Evolutionary conservation across 64 coral and sea anemone species (phyloP).

Genomic region (Stylophora pistillata): DNA sequence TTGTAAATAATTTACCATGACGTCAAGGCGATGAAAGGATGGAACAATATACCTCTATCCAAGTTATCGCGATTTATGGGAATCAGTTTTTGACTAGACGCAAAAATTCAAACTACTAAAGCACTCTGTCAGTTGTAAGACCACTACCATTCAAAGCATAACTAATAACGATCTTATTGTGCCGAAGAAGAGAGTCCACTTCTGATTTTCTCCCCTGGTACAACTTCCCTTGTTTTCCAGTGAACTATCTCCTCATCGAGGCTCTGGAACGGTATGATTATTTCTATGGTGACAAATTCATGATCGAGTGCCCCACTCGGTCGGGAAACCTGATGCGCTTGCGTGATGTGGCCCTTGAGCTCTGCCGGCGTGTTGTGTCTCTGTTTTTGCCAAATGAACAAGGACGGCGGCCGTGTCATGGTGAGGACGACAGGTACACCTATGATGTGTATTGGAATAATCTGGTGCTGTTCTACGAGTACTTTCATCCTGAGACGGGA

Average conservation of each 20-base stretch:
- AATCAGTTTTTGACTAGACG: no score
- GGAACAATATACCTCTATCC: no score
- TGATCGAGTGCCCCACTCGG: slow-evolving; percentile 92
- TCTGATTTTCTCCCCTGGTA: background rate
- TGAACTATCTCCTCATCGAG: slow-evolving; percentile 85
- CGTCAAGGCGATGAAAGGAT: no score
- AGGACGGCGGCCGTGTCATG: slow-evolving; percentile 93
- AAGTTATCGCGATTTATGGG: no score
- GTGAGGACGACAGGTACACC: slow-evolving; percentile 74
- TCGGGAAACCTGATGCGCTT: slow-evolving; percentile 91
- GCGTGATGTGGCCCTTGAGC: slow-evolving; percentile 82
- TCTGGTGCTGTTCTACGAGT: slow-evolving; percentile 98
- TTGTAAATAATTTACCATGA: no score
- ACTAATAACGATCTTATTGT: no score
- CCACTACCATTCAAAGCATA: no score
- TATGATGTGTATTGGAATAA: slow-evolving; percentile 83
- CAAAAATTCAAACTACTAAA: no score
- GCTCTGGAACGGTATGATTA: slow-evolving; percentile 89
- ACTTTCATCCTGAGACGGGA: slow-evolving; percentile 93
- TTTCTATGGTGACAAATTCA: slow-evolving; percentile 83
- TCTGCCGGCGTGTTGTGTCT: slow-evolving; percentile 78
- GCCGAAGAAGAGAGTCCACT: no score
- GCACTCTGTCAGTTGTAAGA: no score
- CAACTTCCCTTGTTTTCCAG: slow-evolving; percentile 31
- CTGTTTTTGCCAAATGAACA: slow-evolving; percentile 82